phyloP scores from a whole-genome alignment of 1,140 invertebrate species.

The Tetramorium simillimum region DNA sequence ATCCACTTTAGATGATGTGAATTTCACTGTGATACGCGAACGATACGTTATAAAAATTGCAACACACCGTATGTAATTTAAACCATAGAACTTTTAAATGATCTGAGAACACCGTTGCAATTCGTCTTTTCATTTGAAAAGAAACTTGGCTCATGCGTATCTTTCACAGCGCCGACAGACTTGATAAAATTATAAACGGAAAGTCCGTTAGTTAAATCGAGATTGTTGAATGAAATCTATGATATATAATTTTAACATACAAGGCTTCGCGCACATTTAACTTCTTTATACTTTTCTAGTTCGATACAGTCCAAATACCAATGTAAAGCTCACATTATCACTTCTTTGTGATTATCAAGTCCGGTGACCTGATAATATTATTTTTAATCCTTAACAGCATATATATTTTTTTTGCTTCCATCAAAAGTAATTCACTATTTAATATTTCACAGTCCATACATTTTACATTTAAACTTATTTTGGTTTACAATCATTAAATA shows the following conservation, averaged over 20 bases:
- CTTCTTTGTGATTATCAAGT: neutral
- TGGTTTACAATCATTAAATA: neutral
- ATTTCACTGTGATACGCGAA: neutral
- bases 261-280: neutral
- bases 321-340: neutral
- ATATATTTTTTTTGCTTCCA: neutral
- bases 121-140: neutral
- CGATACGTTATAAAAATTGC: neutral
- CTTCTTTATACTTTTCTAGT: neutral
- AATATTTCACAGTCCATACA: neutral
- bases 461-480: neutral
- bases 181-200: neutral
- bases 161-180: neutral
- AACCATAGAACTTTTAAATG: neutral
- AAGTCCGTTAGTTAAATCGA: neutral
- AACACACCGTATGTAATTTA: neutral
- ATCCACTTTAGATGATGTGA: neutral
- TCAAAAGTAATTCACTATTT: neutral
- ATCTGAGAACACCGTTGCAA: neutral
- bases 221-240: neutral
- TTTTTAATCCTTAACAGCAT: neutral
- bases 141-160: neutral
- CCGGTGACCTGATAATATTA: neutral
- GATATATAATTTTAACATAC: slow-evolving; percentile 6
- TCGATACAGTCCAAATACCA: neutral